Conservation (phyloP, 2,888 invertebrate genomes). For the Tortricodes alternella region DNA sequence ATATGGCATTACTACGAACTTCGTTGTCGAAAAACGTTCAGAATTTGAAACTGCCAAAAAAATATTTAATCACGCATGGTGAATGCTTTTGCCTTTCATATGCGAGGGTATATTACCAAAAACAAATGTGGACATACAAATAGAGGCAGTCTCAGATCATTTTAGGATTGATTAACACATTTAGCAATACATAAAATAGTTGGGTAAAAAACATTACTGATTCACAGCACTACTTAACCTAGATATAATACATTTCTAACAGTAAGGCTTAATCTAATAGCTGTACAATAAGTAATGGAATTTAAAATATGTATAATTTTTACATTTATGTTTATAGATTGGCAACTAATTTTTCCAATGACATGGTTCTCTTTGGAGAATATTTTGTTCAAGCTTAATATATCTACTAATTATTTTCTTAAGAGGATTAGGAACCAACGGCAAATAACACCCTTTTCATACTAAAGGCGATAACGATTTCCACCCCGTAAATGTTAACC, state of each 20-base stretch:
- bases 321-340: constrained; percentile 53
- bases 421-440: too few relatives aligned
- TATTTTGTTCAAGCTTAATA: constrained; percentile 30
- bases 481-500: too few relatives aligned
- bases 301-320: constrained; percentile 41
- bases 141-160: too few relatives aligned
- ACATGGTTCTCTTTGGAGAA: constrained; percentile 54
- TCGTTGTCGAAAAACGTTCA: neutral
- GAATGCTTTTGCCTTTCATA: too few relatives aligned
- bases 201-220: neutral
- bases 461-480: too few relatives aligned
- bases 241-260: constrained; percentile 19
- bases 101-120: too few relatives aligned
- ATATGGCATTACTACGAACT: neutral
- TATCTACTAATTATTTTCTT: too few relatives aligned
- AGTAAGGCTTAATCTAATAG: constrained; percentile 12
- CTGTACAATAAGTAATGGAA: constrained; percentile 36
- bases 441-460: too few relatives aligned
- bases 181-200: neutral
- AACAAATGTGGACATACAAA: too few relatives aligned
- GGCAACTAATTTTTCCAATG: constrained; percentile 54
- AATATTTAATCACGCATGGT: too few relatives aligned
- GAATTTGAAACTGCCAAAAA: too few relatives aligned
- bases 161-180: neutral
- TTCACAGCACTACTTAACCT: constrained; percentile 16